Evolutionary conservation across 2,888 invertebrate species (phyloP), one percentile per base, ranked within the genome.

Genomic region (Schizotus pectinicornis): DNA sequence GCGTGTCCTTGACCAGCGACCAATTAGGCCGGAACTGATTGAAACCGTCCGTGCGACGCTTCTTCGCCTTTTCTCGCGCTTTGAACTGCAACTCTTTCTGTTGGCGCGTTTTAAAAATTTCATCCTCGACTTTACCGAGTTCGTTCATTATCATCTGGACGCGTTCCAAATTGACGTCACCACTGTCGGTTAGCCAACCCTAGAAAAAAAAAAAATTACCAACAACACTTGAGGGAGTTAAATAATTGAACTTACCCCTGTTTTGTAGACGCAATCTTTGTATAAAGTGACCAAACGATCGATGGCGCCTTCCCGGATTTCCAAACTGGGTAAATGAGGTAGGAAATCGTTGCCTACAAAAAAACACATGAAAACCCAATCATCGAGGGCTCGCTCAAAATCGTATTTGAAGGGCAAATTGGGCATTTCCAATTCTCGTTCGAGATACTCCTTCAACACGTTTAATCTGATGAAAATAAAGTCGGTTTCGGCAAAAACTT

Each of bases 331-430:
- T 65, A 99, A 83, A 83, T 99, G 99, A 0, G 99, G 99, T 70
- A 99, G 80, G 77, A 99, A 99, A 81, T 99, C 99, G 76, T 99
- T 99, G 43, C 99, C 99, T 48, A 98, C 98, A 80, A 99, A 99
- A 83, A 99, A 99, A 77, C 99, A 99, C 95, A 99, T 97, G 74
- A 89, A 89, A 3, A 91, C 98, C 98, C 98, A 99, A 81, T 99
- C 99, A 76, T 99, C 99, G 9, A 99, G 79, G 0, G 90, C 95
- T 53, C 98, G 82, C 73, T 99, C 99, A 78, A 99, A 94, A 76
- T 96, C 94, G 78, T 95, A 98, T 46, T 86, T 82, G 79, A 99
- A 98, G 2, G 98, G 96, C 35, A 98, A 84, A 79, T 93, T 92
- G 0, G 91, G 91, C 95, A 98, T 98, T 67, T 81, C 78, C 51